Evolutionary conservation across 37 sponge, comb jelly and placozoan species (phyloP).

Genomic region (Beroe forskalii): DNA sequence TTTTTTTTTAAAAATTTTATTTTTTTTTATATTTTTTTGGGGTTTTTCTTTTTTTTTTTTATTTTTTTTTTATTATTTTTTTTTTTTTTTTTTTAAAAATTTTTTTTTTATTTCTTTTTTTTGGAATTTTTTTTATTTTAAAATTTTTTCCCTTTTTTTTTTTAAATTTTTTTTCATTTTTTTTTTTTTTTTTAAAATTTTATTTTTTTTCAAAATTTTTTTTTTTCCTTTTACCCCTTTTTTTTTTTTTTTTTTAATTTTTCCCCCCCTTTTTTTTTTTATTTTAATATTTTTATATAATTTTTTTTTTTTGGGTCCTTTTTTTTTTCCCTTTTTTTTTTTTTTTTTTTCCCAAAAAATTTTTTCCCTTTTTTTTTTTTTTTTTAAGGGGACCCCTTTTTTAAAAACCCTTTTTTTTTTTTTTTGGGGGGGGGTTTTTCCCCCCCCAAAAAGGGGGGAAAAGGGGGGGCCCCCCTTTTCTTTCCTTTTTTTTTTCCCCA

Average conservation of each 20-base stretch:
- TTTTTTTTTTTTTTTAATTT: neutral
- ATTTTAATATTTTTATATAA: neutral
- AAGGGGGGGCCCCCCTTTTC: no score
- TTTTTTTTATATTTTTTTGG: no score
- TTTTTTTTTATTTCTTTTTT: neutral
- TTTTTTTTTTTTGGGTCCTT: neutral
- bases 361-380: constrained; percentile 22
- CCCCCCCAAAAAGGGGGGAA: no score
- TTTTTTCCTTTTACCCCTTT: neutral
- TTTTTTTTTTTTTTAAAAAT: neutral
- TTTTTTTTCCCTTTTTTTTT: neutral
- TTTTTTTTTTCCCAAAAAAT: neutral
- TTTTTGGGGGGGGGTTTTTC: no score
- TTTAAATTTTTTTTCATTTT: neutral
- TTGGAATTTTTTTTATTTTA: neutral
- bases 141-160: neutral
- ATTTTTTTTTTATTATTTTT: neutral
- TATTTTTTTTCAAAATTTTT: neutral
- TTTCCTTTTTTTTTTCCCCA: no score
- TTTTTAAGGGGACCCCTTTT: neutral
- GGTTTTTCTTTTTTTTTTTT: neutral
- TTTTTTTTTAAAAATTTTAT: neutral
- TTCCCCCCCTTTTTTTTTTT: neutral
- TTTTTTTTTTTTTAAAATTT: neutral
- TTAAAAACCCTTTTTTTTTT: neutral